These are phyloP conservation scores for Elysia crispata DNA, from an alignment of 2,888 invertebrate genomes.

Conservation along the genomic window DNA sequence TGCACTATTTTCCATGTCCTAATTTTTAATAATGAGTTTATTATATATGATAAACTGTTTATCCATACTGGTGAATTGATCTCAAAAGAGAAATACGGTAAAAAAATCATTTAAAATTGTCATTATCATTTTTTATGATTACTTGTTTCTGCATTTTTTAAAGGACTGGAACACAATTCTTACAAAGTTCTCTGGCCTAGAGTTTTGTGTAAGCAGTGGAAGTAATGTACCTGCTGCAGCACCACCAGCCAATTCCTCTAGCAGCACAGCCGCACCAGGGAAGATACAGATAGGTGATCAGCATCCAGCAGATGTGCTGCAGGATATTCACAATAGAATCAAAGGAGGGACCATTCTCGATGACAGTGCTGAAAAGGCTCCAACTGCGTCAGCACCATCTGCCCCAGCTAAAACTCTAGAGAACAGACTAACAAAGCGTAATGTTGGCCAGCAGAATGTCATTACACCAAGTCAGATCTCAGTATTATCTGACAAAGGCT, in stretches of 20 bases:
- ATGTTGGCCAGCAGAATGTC: neutral
- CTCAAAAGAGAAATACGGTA: too few relatives aligned
- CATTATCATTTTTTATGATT: too few relatives aligned
- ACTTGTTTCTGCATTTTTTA: neutral
- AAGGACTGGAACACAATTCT: slow-evolving; percentile 77
- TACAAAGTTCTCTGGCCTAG: slow-evolving; percentile 71
- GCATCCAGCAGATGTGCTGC: slow-evolving; percentile 27
- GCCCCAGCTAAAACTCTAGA: too few relatives aligned
- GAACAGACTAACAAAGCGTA: neutral
- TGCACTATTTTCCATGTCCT: too few relatives aligned
- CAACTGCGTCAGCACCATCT: too few relatives aligned
- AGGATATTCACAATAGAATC: slow-evolving; percentile 1
- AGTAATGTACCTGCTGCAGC: too few relatives aligned
- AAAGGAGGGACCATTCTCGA: neutral
- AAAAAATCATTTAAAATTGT: too few relatives aligned
- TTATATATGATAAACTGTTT: too few relatives aligned
- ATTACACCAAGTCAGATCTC: neutral
- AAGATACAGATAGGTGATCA: slow-evolving; percentile 18
- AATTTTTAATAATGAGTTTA: too few relatives aligned
- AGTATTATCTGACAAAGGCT: neutral
- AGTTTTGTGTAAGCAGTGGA: slow-evolving; percentile 69
- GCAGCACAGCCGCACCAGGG: neutral
- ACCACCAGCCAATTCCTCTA: too few relatives aligned
- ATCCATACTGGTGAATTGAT: too few relatives aligned
- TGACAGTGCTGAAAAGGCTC: too few relatives aligned